Base-by-base conservation (phyloP, 2,797 vertebrate genomes). In the Thunnus albacares region DNA sequence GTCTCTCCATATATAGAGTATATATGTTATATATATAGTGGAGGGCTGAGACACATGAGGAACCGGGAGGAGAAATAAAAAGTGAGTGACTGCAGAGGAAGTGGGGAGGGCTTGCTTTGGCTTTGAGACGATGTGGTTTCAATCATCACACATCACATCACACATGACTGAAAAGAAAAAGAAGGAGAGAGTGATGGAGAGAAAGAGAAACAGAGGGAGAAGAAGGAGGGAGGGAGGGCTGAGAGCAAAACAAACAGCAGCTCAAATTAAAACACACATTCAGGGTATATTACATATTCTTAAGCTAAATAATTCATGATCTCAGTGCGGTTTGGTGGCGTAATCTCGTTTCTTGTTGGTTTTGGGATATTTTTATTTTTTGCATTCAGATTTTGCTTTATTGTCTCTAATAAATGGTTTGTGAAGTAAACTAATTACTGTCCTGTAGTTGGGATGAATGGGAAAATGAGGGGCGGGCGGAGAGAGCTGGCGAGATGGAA, bases 81-180 rank as follows among this genome's bases (percentile, higher is more conserved):
- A 51, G 7, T 69, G 82, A 89, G 68, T 71, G 85, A 80, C 78
- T 87, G 85, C 77, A 52, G 85, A 77, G 89, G 82, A 91, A 91
- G 79, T 73, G 75, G 78, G 88, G 80, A 81, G 71, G 84, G 72
- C 73, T 79, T 62, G 77, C 80, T 63, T 85, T 89, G 93, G 90
- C 89, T 93, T 90, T 52, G 85, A 90, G 90, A 90, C 72, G 90
- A 89, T 93, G 93, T 93, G 94, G 93, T 94, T 94, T 94, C 85
- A 91, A 90, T 89, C 88, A 76, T 87, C 86, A 85, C 87, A 86
- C 85, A 84, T 90, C 86, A 86, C 86, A 81, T 90, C 80, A 75
- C 87, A 86, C 87, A 86, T 91, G 92, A 93, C 85, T 90, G 93
- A 83, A 74, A 88, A 90, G 87, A 90, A 90, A 89, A 89, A 74